A percentile compares a stretch with the other conserved stretches of the same genome.
phyloP scores from a whole-genome alignment of 2,888 invertebrate genomes.

The Drosophila nigricruria region DNA sequence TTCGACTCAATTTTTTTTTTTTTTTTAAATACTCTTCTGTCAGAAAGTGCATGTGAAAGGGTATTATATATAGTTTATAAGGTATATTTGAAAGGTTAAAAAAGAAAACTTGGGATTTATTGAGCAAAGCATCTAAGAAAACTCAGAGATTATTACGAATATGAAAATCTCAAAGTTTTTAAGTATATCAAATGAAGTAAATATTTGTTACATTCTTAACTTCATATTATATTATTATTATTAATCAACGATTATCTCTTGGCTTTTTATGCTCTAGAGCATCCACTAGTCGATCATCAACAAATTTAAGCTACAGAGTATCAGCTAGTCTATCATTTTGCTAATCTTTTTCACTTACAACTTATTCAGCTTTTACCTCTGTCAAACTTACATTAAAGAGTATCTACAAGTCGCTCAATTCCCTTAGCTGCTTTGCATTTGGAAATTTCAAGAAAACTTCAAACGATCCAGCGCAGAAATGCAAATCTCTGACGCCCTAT shows the following conservation, averaged over 20 bases:
- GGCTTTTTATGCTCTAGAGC: no score
- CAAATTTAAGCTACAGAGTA: background rate
- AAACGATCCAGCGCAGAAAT: conserved; percentile 46
- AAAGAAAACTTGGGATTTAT: background rate
- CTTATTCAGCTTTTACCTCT: background rate
- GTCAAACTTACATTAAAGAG: background rate
- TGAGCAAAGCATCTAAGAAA: no score
- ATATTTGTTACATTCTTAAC: no score
- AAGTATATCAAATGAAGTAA: no score
- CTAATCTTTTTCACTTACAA: background rate
- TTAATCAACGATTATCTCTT: no score
- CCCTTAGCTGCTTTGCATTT: background rate
- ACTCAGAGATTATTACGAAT: no score
- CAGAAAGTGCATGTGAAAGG: background rate
- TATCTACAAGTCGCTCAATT: background rate
- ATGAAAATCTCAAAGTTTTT: no score
- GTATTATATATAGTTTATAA: background rate
- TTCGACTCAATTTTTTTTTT: conserved; percentile 25
- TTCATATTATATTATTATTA: no score
- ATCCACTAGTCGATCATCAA: no score
- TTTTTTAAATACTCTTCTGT: conserved; percentile 37
- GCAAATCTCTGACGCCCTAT: conserved; percentile 64
- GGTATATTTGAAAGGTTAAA: background rate
- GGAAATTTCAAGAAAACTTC: conserved; percentile 33
- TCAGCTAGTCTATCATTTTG: no score